These are phyloP conservation scores for Hypena proboscidalis DNA, from an alignment of 2,888 invertebrate genomes.

Conservation along the genomic window DNA sequence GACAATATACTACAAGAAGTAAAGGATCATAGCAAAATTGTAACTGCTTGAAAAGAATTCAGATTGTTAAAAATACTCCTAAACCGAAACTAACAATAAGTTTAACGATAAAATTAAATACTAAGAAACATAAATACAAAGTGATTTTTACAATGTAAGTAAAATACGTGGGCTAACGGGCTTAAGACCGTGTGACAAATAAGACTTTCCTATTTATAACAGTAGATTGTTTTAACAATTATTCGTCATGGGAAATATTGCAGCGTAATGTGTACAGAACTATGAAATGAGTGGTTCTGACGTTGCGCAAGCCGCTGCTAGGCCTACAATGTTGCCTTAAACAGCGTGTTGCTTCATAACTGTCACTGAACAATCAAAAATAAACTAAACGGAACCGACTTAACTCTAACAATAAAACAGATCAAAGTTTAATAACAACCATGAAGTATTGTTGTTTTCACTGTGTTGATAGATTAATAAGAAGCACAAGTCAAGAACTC, in stretches of 20 bases:
- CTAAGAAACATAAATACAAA: no score
- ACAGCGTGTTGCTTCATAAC: constrained; percentile 13
- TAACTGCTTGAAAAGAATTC: no score
- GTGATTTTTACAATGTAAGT: no score
- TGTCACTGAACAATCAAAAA: constrained; percentile 32
- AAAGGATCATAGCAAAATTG: no score
- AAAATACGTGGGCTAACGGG: no score
- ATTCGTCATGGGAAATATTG: constrained; percentile 15
- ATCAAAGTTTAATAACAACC: constrained; percentile 7
- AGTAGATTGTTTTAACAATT: constrained; percentile 8
- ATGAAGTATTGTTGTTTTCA: no score
- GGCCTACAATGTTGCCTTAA: constrained; percentile 24
- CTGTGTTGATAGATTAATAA: no score
- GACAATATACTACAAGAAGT: no score
- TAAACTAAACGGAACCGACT: constrained; percentile 19
- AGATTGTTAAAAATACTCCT: no score
- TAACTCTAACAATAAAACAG: constrained; percentile 20
- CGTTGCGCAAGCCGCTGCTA: constrained; percentile 20
- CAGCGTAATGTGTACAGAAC: constrained; percentile 11
- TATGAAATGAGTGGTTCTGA: constrained; percentile 24
- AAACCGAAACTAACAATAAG: no score
- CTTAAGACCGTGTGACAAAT: constrained; percentile 2
- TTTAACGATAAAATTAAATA: no score
- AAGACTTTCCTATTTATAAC: constrained; percentile 1
- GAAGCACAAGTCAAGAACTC: constrained; percentile 22